Evolutionary conservation across 2,888 invertebrate species (phyloP), one percentile per base, ranked within the genome.

Genomic region (Bhutanitis thaidina): DNA sequence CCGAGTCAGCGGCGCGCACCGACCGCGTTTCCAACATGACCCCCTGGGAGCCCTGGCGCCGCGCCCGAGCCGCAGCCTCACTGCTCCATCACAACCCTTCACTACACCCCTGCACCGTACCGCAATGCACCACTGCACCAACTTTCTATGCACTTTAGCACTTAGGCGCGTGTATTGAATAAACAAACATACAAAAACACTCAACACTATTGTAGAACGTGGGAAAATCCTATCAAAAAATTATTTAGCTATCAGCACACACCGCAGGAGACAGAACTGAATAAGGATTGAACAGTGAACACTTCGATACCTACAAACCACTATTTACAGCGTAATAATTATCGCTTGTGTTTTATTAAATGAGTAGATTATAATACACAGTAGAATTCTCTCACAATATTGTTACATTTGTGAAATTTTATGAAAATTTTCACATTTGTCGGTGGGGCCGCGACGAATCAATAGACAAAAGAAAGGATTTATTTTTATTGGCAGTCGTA

Each of bases 11-110:
- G 91, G 93, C 92, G 85, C 93, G 93, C 85, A 91, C 91, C 76
- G 93, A 93, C 90, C 93, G 92, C 91, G 92, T 92, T 86, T 92
- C 92, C 92, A 92, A 91, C 93, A 93, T 93, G 91, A 90, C 92
- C 91, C 90, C 74, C 73, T 65, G 67, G 58, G 58, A 60, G 56
- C 59, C 58, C 56, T 55, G 69, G 66, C 59, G 73, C 73, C 69
- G 71, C 65, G 69, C 64, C 63, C 65, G 64, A 63, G 64, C 71
- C 36, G 46, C 52, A 37, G 36, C 13, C 68, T 83, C 74, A 81
- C 78, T 74, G 73, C 71, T 79, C 75, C 86, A 87, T 86, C 61
- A 60, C 72, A 61, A 58, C 60, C 56, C 47, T 54, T 53, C 66
- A 63, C 65, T 60, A 58, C 62, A 67, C 70, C 66, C 62, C 65